Conservation (phyloP, 2,113 vertebrate species). For the Semnopithecus entellus region DNA sequence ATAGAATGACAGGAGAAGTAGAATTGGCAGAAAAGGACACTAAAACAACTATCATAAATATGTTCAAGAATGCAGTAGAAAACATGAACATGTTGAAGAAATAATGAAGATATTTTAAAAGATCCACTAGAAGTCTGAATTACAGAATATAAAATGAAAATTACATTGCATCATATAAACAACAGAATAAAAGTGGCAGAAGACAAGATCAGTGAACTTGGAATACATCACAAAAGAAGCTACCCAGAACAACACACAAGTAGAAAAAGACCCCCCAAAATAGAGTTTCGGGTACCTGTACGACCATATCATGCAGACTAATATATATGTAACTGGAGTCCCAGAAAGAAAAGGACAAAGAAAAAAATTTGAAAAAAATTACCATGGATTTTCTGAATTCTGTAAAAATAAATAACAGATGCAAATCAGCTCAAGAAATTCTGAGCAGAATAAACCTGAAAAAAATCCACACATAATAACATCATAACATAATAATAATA, state of each 20-base stretch:
- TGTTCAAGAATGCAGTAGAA: not conserved
- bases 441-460: not conserved
- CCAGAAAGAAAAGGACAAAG: not conserved
- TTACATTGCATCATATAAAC: not conserved
- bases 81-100: not conserved
- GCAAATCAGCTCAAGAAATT: not conserved
- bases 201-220: not conserved
- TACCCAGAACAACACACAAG: not conserved
- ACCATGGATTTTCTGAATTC: not conserved
- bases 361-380: not conserved
- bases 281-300: not conserved
- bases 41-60: not conserved
- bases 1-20: not conserved
- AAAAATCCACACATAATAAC: not conserved
- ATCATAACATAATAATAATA: not conserved
- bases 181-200: not conserved
- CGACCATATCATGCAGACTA: not conserved
- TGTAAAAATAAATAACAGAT: not conserved
- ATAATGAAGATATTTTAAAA: not conserved
- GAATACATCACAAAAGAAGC: not conserved
- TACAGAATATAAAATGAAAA: conserved; percentile 32
- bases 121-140: not conserved
- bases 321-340: not conserved
- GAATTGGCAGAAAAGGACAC: not conserved
- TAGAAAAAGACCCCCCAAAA: not conserved